Base-by-base conservation (phyloP, 2,888 invertebrate species). In the Onchidella celtica region DNA sequence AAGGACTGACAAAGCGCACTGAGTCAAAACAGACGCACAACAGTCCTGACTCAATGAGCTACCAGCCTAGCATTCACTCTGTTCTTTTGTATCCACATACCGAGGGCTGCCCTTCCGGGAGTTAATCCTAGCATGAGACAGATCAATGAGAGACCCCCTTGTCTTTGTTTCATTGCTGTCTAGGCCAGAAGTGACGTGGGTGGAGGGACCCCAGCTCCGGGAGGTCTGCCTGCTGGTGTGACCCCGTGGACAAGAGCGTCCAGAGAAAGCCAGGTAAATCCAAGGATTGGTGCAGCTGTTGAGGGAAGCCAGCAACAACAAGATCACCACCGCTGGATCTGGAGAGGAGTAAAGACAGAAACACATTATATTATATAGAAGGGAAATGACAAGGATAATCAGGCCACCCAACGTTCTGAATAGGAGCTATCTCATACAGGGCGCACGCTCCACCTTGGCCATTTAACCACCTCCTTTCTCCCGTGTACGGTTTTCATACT, bases 251-350 rank as follows among this genome's bases (percentile, higher is more conserved):
- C 87, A 85, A 11, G 81, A 63, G 73, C 92, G 92, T 24, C 93
- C 93, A 85, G 94, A 94, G 86, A 91, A 92, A 36, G 89, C 85
- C 69, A 95, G 90, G 88, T 94, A 95, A 81, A 95, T 94, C 94
- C 94, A 95, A 0, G 95, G 95, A 88, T 95, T 95, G 55, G 95
- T 95, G 90, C 96, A 96, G 87, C 96, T 96, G 90, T 96, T 96
- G 70, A 96, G 94, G 86, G 95, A 90, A 21, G 90, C 90, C 75
- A 92, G 83, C 11, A 92, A 85, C 36, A 91, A 84, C 40, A 90
- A 89, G n/a, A 92, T 89, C 24, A 89, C 88, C 78, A 90, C 89
- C 2, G 66, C 36, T 1, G 79, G 79, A 73, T 66, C 79, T 79
- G 73, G 55, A 66, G 38, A 29, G n/a, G n/a, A 69, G 9, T 38